Base-by-base conservation (phyloP, 2,888 invertebrate species). In the Eurois occulta region DNA sequence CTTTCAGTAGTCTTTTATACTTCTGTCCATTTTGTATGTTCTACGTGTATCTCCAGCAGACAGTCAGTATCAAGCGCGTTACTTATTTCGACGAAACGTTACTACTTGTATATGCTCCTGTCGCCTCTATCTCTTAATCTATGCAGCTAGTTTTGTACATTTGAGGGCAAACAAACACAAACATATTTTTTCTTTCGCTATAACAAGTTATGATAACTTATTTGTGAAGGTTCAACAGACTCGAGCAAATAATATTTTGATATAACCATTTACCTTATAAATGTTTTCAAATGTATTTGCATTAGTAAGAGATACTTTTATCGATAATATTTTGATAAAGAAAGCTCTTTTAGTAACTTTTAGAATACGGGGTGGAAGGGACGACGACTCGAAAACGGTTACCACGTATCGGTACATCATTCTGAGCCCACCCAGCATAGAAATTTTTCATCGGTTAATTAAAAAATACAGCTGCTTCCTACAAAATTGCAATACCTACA, bases 131-230 rank as follows among this genome's bases (percentile, higher is more conserved):
- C 2, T 11, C 46, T 70, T 89, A 86, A 28, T 92, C 92, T 90
- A 75, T 77, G 78, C 4, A 67, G 48, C 65, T 84, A 89, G 88
- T 87, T 89, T 85, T 82, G 83, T 91, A 90, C 86, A 86, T 92
- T 89, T 86, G 89, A 90, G 90, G 91, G 90, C 90, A 91, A 94
- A 92, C 92, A 94, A 94, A 94, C 91, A 94, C 74, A 90, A 89
- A 83, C 91, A 92, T 93, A 94, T 94, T 93, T 94, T 94, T 94
- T 92, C 91, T 91, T 88, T 86, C 88, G 88, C 86, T 89, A 91
- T 94, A 93, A 92, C 92, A 93, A 93, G 92, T 93, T 94, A 94
- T 92, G 91, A 94, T 94, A 94, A 92, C 92, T 92, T 94, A 94
- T 94, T 95, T 93, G 93, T 89, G 88, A 93, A 90, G 92, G 90